Percentiles rank a stretch among this genome's conserved stretches.
These are phyloP conservation scores for Xyrauchen texanus DNA, from an alignment of 2,113 vertebrate species.

Conservation along the genomic window DNA sequence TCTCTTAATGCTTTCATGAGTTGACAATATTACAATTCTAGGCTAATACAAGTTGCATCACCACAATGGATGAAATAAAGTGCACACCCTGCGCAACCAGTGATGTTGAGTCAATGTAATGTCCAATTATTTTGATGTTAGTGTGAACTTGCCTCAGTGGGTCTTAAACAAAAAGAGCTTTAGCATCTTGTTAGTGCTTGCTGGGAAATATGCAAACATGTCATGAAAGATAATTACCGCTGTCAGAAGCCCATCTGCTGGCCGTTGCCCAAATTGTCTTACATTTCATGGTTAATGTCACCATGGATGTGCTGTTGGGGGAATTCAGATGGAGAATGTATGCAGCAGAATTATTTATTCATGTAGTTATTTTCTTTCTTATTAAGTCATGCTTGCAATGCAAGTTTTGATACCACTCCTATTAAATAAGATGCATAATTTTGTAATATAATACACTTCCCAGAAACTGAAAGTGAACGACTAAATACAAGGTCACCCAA, in stretches of 20 bases:
- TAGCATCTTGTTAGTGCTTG: conserved; percentile 53
- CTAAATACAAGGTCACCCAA: conserved; percentile 13
- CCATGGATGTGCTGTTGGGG: conserved; percentile 2
- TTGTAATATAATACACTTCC: not conserved
- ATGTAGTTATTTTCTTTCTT: not conserved
- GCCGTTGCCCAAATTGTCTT: conserved; percentile 42
- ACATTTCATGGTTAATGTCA: conserved; percentile 40
- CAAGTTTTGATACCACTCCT: not conserved
- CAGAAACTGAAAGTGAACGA: too few relatives aligned
- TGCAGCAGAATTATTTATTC: not conserved
- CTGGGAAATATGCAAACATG: conserved; percentile 41
- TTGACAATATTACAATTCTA: not conserved
- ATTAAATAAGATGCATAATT: not conserved
- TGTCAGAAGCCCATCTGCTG: conserved; percentile 44
- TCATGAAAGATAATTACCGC: conserved; percentile 56
- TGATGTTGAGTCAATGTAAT: conserved; percentile 35
- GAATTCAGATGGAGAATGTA: not conserved
- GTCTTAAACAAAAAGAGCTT: conserved; percentile 39
- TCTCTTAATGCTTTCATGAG: too few relatives aligned
- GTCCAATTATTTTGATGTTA: conserved; percentile 56
- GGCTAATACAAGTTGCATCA: not conserved
- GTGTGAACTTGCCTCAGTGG: conserved; percentile 35
- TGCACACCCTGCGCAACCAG: not conserved
- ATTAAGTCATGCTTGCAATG: not conserved
- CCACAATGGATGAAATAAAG: conserved; percentile 15